Evolutionary conservation across 2,888 invertebrate species (phyloP), one percentile per base, ranked within the genome.

Genomic region (Pristionchus maxplancki): DNA sequence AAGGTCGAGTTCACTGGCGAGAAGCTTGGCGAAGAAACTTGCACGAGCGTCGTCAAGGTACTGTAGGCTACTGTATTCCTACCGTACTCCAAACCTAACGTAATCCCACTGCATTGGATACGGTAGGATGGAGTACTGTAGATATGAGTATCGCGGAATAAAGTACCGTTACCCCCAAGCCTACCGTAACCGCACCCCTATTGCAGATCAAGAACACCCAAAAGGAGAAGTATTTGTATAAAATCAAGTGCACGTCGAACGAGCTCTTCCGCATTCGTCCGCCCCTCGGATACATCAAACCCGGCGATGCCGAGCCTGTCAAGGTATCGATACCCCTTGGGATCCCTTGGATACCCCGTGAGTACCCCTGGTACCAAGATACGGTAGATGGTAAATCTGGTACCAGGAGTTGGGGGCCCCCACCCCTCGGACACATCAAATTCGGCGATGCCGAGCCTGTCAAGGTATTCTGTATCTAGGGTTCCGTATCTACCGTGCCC

Each of bases 141-240:
- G n/a, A n/a, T n/a, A n/a, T n/a, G n/a, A n/a, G n/a, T n/a, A n/a
- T n/a, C n/a, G n/a, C n/a, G n/a, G n/a, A n/a, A n/a, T n/a, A n/a
- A n/a, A n/a, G n/a, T 50, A 50, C 50, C 20, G 50, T 50, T 24
- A n/a, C n/a, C 2, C 64, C 5, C 64, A 64, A 64, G 11, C 64
- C 28, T 64, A 64, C 64, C 64, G 64, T 64, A 64, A 17, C 48
- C 48, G 8, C 6, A 13, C 48, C 48, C 50, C 50, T 17, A 50
- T 78, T 78, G 78, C 78, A 78, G 78, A 78, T 78, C 78, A 78
- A 78, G 78, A 78, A 78, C 44, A 78, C 78, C 13, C 78, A 78
- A 44, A 78, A 78, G 78, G 78, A 78, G 20, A 78, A 78, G 40
- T 78, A 78, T 40, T 37, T 78, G 40, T 78, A 78, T 44, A 78